Evolutionary conservation across 1,140 invertebrate genomes (phyloP).

Genomic region (Portunus trituberculatus): DNA sequence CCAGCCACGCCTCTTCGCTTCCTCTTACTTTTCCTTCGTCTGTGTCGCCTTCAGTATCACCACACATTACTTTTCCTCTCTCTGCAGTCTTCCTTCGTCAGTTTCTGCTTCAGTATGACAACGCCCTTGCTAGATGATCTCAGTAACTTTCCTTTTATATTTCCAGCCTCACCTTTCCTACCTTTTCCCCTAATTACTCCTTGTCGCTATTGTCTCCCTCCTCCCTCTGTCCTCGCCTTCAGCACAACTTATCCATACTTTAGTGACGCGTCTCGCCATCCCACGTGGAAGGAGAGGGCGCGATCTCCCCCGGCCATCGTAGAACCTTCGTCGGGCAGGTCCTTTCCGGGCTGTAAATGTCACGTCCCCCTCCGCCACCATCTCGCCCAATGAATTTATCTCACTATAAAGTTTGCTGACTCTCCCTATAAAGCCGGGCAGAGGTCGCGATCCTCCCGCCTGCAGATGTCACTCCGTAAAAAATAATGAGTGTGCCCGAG

Average conservation of each 20-base stretch:
- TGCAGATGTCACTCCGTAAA: slow-evolving; percentile 70
- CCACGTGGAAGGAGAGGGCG: not conserved
- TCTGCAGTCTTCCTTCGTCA: too few relatives aligned
- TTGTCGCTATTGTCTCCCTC: not conserved
- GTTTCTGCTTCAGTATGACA: too few relatives aligned
- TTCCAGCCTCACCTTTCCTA: not conserved
- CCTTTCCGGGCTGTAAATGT: slow-evolving; percentile 69
- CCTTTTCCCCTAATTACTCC: not conserved
- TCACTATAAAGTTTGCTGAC: slow-evolving; percentile 72
- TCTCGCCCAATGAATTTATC: slow-evolving; percentile 75
- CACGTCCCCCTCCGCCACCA: slow-evolving; percentile 70
- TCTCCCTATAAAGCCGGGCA: slow-evolving; percentile 67
- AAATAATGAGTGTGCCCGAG: slow-evolving; percentile 41
- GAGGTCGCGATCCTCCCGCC: slow-evolving; percentile 61
- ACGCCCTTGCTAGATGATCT: not conserved
- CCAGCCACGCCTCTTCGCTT: too few relatives aligned
- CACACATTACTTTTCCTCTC: too few relatives aligned
- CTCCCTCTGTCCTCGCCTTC: not conserved
- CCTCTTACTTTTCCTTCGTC: too few relatives aligned
- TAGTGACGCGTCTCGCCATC: not conserved
- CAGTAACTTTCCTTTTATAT: not conserved
- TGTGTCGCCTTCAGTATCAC: too few relatives aligned
- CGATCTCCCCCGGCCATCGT: slow-evolving; percentile 41
- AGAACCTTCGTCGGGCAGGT: slow-evolving; percentile 66
- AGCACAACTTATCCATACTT: not conserved